Base-by-base conservation (phyloP, 2,888 invertebrate species). In the Heliconius charithonia region DNA sequence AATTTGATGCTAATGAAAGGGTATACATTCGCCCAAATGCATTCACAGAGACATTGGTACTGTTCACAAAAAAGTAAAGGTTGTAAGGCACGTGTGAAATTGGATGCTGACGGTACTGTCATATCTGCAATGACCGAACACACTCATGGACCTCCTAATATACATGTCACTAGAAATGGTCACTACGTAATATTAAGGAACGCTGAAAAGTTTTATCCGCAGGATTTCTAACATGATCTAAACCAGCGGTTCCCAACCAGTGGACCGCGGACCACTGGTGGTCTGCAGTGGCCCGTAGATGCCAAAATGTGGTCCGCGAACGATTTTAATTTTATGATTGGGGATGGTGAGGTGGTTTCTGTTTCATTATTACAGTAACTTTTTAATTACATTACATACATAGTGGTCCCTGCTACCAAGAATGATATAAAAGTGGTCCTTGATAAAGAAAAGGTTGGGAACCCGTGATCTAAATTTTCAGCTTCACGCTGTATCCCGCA, bases 61-160 rank as follows among this genome's bases (percentile, higher is more conserved):
- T 87, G 87, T 41, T 86, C 87, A 0, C 83, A 85, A 56, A 83
- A 81, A 67, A 70, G 72, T 6, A 77, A 74, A 19, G 85, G 84
- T 19, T 88, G 87, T 74, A 85, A 82, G 41, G 88, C 86, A 1
- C 81, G 83, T 19, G 77, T 89, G 9, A 86, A 85, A 45, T 75
- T 88, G 22, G 82, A 85, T 10, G 67, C 65, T 1, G 9, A 67
- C 4, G 84, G 83, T 0, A 83, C 81, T 16, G 82, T 90, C 1
- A 62, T 81, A 25, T 22, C 7, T 37, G 81, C 80, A 0, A 16
- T 45, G 1, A 80, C 76, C 0, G 76, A 83, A 6, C 88, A 88
- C 51, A 84, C 83, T 65, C 88, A 88, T n/a, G 79, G 83, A 0
- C 87, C 86, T 3, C 56, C 82, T 27, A 66, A 67, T n/a, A 66